phyloP scores from a whole-genome alignment of 2,888 invertebrate genomes.

The Suillia variegata region DNA sequence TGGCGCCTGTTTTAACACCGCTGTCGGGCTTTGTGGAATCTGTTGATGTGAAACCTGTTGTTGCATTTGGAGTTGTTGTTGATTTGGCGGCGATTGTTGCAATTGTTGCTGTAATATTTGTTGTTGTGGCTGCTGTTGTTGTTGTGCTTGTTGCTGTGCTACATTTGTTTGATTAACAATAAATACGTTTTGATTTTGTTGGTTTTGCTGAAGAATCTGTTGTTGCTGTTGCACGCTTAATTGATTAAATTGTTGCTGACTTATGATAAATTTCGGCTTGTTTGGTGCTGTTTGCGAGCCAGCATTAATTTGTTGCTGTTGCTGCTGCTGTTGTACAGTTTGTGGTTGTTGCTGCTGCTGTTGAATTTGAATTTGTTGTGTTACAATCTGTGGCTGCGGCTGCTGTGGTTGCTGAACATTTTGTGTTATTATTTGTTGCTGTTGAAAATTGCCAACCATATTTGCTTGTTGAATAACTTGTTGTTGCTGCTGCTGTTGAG shows the following conservation, averaged over 20 bases:
- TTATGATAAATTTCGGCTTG: slow-evolving; percentile 62
- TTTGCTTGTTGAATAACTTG: slow-evolving; percentile 15
- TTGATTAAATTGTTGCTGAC: slow-evolving; percentile 69
- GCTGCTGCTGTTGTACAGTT: slow-evolving; percentile 42
- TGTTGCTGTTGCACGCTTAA: slow-evolving; percentile 66
- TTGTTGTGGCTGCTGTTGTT: slow-evolving; percentile 62
- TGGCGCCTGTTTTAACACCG: slow-evolving; percentile 32
- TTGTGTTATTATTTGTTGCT: slow-evolving; percentile 27
- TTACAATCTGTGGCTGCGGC: slow-evolving; percentile 37
- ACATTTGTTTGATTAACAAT: slow-evolving; percentile 57
- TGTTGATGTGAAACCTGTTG: slow-evolving; percentile 35
- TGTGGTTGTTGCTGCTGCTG: slow-evolving; percentile 41
- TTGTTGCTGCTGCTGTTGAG: slow-evolving; percentile 18
- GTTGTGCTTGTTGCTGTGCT: slow-evolving; percentile 41
- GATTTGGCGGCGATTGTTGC: too few species aligned
- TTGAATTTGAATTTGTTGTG: slow-evolving; percentile 27
- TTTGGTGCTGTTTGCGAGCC: slow-evolving; percentile 38
- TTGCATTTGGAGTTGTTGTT: slow-evolving; percentile 40
- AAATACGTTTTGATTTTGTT: slow-evolving; percentile 61
- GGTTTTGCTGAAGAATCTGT: slow-evolving; percentile 60
- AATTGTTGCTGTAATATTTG: slow-evolving; percentile 39
- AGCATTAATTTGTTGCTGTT: slow-evolving; percentile 40
- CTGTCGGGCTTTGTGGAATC: slow-evolving; percentile 26
- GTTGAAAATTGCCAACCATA: slow-evolving; percentile 18
- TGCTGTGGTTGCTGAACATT: slow-evolving; percentile 33